Evolutionary conservation across 2,888 invertebrate genomes (phyloP).

Genomic region (Merodon equestris): DNA sequence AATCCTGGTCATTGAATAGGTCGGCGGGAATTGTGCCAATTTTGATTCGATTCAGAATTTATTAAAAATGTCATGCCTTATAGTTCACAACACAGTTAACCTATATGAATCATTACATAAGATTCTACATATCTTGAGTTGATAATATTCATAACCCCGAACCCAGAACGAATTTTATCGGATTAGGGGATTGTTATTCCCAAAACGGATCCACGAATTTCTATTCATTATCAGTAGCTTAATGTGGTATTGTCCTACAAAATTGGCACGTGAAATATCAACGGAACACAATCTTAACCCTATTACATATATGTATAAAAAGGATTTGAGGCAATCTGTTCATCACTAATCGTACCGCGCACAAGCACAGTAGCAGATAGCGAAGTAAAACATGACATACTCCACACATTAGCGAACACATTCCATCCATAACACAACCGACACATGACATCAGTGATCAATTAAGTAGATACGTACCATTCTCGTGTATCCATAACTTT

Average conservation of each 20-base stretch:
- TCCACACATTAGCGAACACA: slow-evolving; percentile 62
- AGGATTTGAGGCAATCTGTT: slow-evolving; percentile 49
- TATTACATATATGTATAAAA: slow-evolving; percentile 50
- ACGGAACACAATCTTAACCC: slow-evolving; percentile 22
- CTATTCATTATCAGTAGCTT: neutral
- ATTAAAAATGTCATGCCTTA: no score
- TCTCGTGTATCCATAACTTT: slow-evolving; percentile 58
- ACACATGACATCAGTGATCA: slow-evolving; percentile 63
- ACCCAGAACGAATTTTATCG: no score
- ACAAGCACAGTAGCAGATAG: slow-evolving; percentile 58
- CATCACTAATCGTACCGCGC: slow-evolving; percentile 34
- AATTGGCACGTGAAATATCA: no score
- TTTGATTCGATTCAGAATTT: no score
- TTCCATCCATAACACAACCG: slow-evolving; percentile 50
- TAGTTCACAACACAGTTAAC: no score
- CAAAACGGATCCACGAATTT: neutral
- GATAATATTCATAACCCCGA: no score
- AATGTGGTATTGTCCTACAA: no score
- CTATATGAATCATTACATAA: no score
- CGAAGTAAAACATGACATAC: slow-evolving; percentile 45
- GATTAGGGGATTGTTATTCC: no score
- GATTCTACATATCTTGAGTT: no score
- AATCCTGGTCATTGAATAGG: no score
- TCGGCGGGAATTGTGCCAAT: no score
- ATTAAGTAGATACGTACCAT: slow-evolving; percentile 56